These are phyloP conservation scores for Macrochelys suwanniensis DNA, from an alignment of 2,797 vertebrate genomes.

Conservation along the genomic window DNA sequence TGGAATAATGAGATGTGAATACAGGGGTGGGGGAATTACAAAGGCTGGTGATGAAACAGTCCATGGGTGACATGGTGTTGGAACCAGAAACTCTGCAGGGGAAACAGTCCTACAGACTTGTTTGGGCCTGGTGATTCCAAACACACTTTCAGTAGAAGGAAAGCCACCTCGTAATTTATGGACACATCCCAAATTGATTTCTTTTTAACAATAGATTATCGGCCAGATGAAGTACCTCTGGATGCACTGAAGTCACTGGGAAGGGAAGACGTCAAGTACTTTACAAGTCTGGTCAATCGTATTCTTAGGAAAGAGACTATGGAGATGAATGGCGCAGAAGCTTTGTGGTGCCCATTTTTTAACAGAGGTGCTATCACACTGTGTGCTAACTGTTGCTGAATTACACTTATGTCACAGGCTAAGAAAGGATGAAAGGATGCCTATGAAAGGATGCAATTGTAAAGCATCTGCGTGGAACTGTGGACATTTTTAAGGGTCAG, in stretches of 20 bases:
- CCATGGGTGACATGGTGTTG: not conserved
- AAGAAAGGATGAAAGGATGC: not conserved
- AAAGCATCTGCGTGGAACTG: not conserved
- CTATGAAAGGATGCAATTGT: too few species aligned
- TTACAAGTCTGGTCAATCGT: not conserved
- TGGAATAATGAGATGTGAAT: not conserved
- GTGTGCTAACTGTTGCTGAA: too few species aligned
- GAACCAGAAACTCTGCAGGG: not conserved
- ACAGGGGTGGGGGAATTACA: not conserved
- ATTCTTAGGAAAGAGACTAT: not conserved
- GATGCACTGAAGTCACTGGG: not conserved
- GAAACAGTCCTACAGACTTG: not conserved
- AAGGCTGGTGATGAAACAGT: not conserved
- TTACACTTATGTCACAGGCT: not conserved
- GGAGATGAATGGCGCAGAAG: not conserved
- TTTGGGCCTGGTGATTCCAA: not conserved
- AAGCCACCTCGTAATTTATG: not conserved
- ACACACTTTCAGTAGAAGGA: not conserved
- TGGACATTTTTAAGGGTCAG: not conserved
- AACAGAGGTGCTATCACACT: not conserved
- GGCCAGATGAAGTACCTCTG: too few species aligned
- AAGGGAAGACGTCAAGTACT: not conserved
- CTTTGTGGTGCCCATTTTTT: not conserved
- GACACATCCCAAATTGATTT: not conserved
- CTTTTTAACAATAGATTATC: not conserved